Base-by-base conservation (phyloP, 2,888 invertebrate species). In the Idaea straminata region DNA sequence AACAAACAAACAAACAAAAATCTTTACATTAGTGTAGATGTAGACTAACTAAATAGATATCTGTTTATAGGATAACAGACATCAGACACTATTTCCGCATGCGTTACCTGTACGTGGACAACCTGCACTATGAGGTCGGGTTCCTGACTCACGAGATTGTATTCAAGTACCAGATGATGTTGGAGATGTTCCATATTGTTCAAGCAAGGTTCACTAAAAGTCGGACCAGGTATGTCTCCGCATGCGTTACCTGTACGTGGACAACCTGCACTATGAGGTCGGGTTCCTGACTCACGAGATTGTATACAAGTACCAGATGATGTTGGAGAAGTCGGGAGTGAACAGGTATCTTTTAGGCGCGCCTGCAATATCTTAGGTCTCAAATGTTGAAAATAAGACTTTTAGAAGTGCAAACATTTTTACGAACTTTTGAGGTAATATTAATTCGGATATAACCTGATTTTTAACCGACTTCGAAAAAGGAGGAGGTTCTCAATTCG, bases 291-390 rank as follows among this genome's bases (percentile, higher is more conserved):
- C 67, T 15, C 71, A 77, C 38, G 73, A 76, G 61, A 69, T 76
- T 6, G 62, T 76, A 5, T 63, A 65, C 57, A 68, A 70, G 0
- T 77, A 77, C 57, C 68, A 70, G 15, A 63, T 69, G 0, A 61
- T 77, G 1, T 15, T 77, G 6, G 77, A 77, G 34, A 59, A 76
- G 1, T 74, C n/a, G n/a, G n/a, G n/a, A n/a, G n/a, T n/a, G n/a
- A n/a, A n/a, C n/a, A n/a, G n/a, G n/a, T n/a, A n/a, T n/a, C n/a
- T n/a, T n/a, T n/a, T n/a, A n/a, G n/a, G n/a, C n/a, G n/a, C n/a
- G n/a, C n/a, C n/a, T n/a, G n/a, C n/a, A n/a, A n/a, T n/a, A n/a
- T n/a, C n/a, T n/a, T n/a, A n/a, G n/a, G n/a, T n/a, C n/a, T n/a
- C n/a, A n/a, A n/a, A n/a, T n/a, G n/a, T n/a, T n/a, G n/a, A n/a